A percentile compares a stretch with the other conserved stretches of the same genome.
These are phyloP conservation scores for Rhamphomyia laevipes DNA, from an alignment of 2,888 invertebrate genomes.

Conservation along the genomic window DNA sequence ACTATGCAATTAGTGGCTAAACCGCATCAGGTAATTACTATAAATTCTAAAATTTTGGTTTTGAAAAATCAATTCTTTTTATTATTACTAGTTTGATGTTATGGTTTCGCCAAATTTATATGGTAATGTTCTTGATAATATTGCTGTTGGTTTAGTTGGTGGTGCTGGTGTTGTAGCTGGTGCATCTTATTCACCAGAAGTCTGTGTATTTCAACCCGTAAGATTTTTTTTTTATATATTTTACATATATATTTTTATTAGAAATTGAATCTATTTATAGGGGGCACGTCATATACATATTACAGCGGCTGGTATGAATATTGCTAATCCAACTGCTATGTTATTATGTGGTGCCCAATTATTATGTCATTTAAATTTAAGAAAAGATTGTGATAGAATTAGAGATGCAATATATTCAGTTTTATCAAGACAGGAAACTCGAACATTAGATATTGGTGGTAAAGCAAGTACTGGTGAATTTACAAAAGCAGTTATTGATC, in stretches of 20 bases:
- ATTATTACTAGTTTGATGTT: slow-evolving; percentile 67
- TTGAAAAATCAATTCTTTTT: not conserved
- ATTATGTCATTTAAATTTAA: slow-evolving; percentile 78
- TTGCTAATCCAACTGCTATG: slow-evolving; percentile 85
- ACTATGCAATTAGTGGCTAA: slow-evolving; percentile 96
- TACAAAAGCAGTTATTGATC: slow-evolving; percentile 57
- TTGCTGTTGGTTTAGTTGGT: slow-evolving; percentile 89
- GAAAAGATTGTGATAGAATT: slow-evolving; percentile 66
- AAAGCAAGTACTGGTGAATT: slow-evolving; percentile 85
- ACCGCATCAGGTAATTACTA: slow-evolving; percentile 52
- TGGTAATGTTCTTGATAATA: slow-evolving; percentile 93
- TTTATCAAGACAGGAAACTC: slow-evolving; percentile 72
- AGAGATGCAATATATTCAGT: slow-evolving; percentile 67
- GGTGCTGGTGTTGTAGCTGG: slow-evolving; percentile 94
- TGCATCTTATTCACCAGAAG: slow-evolving; percentile 76
- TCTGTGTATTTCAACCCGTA: slow-evolving; percentile 89
- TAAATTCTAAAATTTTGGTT: not conserved
- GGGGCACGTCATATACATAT: slow-evolving; percentile 92
- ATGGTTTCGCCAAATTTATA: slow-evolving; percentile 96
- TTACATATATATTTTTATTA: not conserved
- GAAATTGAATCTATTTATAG: slow-evolving; percentile 41
- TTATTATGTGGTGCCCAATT: slow-evolving; percentile 84
- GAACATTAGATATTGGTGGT: slow-evolving; percentile 87
- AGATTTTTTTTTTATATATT: slow-evolving; percentile 20
- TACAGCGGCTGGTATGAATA: slow-evolving; percentile 82